Conservation (phyloP, 2,797 vertebrate genomes). For the Benthosema pterotum region DNA sequence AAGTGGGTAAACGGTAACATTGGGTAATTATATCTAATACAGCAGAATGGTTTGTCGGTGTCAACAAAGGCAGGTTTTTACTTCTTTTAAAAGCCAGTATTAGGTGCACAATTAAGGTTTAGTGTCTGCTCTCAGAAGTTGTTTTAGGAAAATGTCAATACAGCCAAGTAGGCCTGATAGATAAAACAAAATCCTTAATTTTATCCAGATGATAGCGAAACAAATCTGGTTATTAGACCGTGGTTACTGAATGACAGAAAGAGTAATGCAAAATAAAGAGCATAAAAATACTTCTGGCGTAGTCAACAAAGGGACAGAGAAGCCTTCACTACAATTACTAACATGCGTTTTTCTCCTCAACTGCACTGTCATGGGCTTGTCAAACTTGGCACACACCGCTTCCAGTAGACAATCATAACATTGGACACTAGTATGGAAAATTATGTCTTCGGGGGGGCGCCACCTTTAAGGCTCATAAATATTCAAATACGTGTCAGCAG, state of each 20-base stretch:
- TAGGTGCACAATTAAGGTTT: background rate
- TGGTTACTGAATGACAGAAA: too few relatives aligned
- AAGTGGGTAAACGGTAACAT: too few relatives aligned
- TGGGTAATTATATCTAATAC: too few relatives aligned
- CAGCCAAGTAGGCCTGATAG: constrained; percentile 5
- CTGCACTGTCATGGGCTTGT: constrained; percentile 38
- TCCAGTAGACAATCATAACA: constrained; percentile 25
- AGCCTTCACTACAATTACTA: background rate
- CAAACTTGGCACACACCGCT: constrained; percentile 11
- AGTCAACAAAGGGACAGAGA: too few relatives aligned
- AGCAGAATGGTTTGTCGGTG: too few relatives aligned
- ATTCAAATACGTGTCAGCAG: constrained; percentile 74
- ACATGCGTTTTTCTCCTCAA: constrained; percentile 9
- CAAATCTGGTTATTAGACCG: too few relatives aligned
- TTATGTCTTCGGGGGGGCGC: constrained; percentile 45
- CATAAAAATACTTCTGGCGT: too few relatives aligned
- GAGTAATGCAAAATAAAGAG: too few relatives aligned
- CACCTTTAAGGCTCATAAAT: constrained; percentile 75
- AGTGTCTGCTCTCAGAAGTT: background rate
- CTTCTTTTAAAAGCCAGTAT: too few relatives aligned
- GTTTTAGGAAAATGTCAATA: constrained; percentile 8
- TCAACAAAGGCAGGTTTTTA: too few relatives aligned
- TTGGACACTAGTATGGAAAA: constrained; percentile 37
- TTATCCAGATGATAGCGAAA: background rate
- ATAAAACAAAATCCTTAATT: constrained; percentile 7